Percentiles rank a stretch among this genome's conserved stretches.
phyloP scores from a whole-genome alignment of 2,113 vertebrate genomes.

The Chiloscyllium plagiosum region DNA sequence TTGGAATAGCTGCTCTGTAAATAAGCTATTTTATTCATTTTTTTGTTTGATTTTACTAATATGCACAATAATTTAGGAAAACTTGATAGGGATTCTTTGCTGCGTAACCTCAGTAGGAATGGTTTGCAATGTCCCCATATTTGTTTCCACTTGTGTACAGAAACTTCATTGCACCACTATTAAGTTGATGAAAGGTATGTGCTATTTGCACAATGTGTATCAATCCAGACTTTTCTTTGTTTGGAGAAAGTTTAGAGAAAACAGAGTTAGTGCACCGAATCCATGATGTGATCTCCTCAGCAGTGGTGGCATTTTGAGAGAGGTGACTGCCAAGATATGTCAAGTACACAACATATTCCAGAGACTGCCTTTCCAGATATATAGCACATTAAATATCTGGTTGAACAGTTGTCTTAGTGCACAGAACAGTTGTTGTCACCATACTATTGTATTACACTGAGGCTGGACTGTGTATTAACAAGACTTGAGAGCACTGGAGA shows the following conservation, averaged over 20 bases:
- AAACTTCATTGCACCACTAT: background rate
- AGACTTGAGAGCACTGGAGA: too few species aligned
- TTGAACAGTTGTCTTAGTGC: too few species aligned
- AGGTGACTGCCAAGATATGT: too few species aligned
- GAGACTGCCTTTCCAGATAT: too few species aligned
- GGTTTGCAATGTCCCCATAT: background rate
- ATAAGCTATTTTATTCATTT: background rate
- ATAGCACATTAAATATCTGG: too few species aligned
- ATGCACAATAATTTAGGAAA: background rate
- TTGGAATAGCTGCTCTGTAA: background rate
- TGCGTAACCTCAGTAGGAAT: background rate
- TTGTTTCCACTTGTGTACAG: background rate
- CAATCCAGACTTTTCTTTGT: background rate
- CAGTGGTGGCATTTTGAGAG: too few species aligned
- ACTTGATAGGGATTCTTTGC: too few species aligned
- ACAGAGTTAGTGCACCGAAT: background rate
- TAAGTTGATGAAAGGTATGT: background rate
- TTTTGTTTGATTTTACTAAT: background rate
- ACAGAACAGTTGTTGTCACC: too few species aligned
- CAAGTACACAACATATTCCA: too few species aligned
- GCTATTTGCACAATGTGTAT: background rate
- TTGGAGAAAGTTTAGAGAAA: background rate
- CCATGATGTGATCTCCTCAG: too few species aligned
- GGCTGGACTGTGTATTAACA: too few species aligned
- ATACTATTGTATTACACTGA: too few species aligned